Evolutionary conservation across 1,140 invertebrate species (phyloP).

Genomic region (Drosophila mojavensis): DNA sequence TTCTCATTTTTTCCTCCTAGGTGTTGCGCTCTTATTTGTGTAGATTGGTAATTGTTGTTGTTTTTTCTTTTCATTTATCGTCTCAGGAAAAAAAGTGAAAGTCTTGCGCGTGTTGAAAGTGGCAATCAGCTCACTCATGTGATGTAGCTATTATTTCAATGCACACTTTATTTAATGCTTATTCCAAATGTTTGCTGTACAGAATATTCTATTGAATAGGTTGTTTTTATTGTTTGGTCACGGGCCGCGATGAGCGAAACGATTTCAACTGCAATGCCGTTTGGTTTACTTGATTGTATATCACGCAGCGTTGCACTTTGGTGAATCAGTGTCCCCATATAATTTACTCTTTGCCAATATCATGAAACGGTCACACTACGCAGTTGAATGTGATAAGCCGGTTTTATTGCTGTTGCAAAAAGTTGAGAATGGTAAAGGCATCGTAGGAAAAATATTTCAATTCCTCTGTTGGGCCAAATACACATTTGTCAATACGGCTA

Average conservation of each 20-base stretch:
- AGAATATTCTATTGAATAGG: conserved; percentile 19
- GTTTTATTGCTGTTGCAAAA: neutral
- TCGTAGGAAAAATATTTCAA: conserved; percentile 24
- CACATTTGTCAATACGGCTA: conserved; percentile 65
- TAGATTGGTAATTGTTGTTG: conserved; percentile 54
- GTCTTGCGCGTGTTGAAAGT: conserved; percentile 39
- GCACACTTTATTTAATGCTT: conserved; percentile 7
- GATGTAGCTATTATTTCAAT: neutral
- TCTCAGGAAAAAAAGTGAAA: conserved; percentile 55
- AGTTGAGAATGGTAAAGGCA: conserved; percentile 40
- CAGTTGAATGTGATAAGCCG: neutral
- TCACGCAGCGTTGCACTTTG: conserved; percentile 40
- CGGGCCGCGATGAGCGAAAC: conserved; percentile 30
- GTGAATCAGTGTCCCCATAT: conserved; percentile 21
- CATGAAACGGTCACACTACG: conserved; percentile 23
- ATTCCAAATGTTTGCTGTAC: neutral
- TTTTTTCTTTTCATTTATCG: conserved; percentile 42
- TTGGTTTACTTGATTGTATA: conserved; percentile 48
- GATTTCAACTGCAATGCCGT: conserved; percentile 49
- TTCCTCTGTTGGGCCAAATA: conserved; percentile 39
- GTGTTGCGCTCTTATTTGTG: conserved; percentile 29
- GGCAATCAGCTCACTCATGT: conserved; percentile 10
- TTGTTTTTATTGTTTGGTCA: conserved; percentile 43
- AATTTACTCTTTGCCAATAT: too few relatives aligned
- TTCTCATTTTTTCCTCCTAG: conserved; percentile 39